Evolutionary conservation across 2,797 vertebrate genomes (phyloP).

Genomic region (Zenarchopterus dispar): DNA sequence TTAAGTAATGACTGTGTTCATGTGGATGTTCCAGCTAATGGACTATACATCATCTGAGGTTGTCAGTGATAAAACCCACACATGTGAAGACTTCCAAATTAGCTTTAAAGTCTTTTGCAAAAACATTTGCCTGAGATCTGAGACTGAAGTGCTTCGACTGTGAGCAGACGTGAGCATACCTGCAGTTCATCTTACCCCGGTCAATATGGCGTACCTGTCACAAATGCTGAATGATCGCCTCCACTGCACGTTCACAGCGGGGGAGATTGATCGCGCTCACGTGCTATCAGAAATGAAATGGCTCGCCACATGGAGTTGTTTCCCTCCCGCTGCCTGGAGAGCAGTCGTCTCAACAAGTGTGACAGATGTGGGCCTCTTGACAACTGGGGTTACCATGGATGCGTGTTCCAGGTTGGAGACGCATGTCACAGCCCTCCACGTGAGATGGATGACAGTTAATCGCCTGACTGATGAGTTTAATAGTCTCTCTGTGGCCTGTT

Average conservation of each 20-base stretch:
- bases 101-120: conserved; percentile 1
- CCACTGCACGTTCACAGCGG: conserved; percentile 32
- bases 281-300: conserved; percentile 75
- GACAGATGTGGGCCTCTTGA: conserved; percentile 46
- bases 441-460: conserved; percentile 62
- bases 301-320: conserved; percentile 60
- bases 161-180: conserved; percentile 25
- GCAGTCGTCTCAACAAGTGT: conserved; percentile 50
- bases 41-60: neutral
- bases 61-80: neutral
- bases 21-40: conserved; percentile 1
- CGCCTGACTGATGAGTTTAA: conserved; percentile 63
- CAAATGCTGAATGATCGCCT: conserved; percentile 72
- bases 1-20: conserved; percentile 4
- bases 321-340: conserved; percentile 33
- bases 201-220: conserved; percentile 72
- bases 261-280: conserved; percentile 70
- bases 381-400: conserved; percentile 55
- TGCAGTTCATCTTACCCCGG: conserved; percentile 56
- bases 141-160: conserved; percentile 2
- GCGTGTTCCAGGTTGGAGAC: conserved; percentile 38
- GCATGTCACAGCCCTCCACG: conserved; percentile 23
- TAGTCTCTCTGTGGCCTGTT: conserved; percentile 38
- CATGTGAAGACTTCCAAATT: neutral
- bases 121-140: conserved; percentile 3